Percentiles rank a stretch among this genome's conserved stretches.
Evolutionary conservation across 2,797 vertebrate species (phyloP).

Genomic region (Sebastes nivosus): DNA sequence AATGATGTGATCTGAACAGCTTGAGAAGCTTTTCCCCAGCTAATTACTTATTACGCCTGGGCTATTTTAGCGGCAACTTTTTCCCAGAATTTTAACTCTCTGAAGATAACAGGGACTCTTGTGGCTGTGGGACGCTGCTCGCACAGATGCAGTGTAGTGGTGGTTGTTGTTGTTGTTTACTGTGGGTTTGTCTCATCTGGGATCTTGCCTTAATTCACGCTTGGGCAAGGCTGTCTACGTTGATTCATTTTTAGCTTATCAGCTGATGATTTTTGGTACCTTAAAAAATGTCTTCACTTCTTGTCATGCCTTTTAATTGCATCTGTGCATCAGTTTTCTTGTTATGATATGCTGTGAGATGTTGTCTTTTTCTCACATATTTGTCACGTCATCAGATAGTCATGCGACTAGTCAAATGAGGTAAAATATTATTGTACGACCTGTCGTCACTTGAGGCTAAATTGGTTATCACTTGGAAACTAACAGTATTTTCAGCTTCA

Average conservation of each 20-base stretch:
- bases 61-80: slow-evolving; percentile 62
- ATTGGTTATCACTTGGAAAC: neutral
- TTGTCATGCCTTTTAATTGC: neutral
- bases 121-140: slow-evolving; percentile 41
- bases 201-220: slow-evolving; percentile 40
- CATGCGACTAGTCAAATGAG: neutral
- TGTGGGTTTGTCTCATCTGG: slow-evolving; percentile 40
- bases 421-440: neutral
- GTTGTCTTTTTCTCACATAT: neutral
- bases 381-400: neutral
- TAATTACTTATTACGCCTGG: slow-evolving; percentile 63
- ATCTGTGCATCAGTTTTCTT: neutral
- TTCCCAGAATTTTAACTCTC: slow-evolving; percentile 53
- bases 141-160: slow-evolving; percentile 26
- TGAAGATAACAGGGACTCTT: slow-evolving; percentile 56
- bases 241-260: slow-evolving; percentile 29
- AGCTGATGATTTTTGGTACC: slow-evolving; percentile 21
- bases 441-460: neutral
- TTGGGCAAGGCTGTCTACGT: slow-evolving; percentile 17
- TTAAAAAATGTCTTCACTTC: neutral
- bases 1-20: slow-evolving; percentile 65
- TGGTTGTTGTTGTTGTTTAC: slow-evolving; percentile 49
- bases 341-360: neutral
- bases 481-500: neutral
- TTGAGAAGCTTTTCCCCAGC: slow-evolving; percentile 62